phyloP scores from a whole-genome alignment of 1,140 invertebrate genomes.

The Apocrypta bakeri region DNA sequence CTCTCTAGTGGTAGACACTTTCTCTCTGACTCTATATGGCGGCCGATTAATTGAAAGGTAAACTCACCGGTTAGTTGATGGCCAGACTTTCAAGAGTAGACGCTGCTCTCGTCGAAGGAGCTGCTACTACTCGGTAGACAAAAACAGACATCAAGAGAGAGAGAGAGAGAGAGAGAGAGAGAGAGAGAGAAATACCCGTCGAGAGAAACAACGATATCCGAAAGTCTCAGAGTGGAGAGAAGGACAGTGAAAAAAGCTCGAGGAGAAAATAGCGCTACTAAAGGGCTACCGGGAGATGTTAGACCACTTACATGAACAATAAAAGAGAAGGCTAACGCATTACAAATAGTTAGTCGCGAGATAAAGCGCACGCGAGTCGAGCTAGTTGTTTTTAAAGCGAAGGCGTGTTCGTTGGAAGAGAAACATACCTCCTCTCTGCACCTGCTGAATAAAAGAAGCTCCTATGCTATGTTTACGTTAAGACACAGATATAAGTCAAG shows the following conservation, averaged over 20 bases:
- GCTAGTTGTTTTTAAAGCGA: background rate
- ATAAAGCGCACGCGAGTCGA: constrained; percentile 16
- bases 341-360: constrained; percentile 56
- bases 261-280: constrained; percentile 41
- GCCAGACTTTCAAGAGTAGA: constrained; percentile 64
- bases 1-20: background rate
- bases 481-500: background rate
- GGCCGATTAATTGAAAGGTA: constrained; percentile 71
- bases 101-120: constrained; percentile 26
- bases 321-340: constrained; percentile 59
- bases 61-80: constrained; percentile 65
- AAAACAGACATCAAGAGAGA: background rate
- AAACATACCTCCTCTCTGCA: background rate
- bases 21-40: constrained; percentile 54
- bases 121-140: background rate
- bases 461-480: background rate
- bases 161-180: too few species aligned
- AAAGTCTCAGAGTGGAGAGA: background rate
- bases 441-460: constrained; percentile 19
- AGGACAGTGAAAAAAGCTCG: constrained; percentile 24
- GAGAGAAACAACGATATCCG: background rate
- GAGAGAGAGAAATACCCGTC: too few species aligned
- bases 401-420: background rate
- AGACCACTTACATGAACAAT: constrained; percentile 62
- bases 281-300: constrained; percentile 5